Evolutionary conservation across 2,888 invertebrate species (phyloP), one percentile per base, ranked within the genome.

Genomic region (Erynnis tages): DNA sequence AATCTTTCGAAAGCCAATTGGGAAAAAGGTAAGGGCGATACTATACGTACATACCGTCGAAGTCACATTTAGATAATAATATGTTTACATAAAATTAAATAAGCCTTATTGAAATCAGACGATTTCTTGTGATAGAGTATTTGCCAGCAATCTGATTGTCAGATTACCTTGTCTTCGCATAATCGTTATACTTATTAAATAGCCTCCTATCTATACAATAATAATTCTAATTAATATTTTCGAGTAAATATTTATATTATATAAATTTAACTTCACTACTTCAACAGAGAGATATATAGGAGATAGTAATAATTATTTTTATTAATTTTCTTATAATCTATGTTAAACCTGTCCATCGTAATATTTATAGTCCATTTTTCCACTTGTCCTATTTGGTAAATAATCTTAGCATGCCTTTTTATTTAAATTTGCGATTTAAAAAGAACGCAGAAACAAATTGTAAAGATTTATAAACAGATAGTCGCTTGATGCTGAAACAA

Each of bases 1-100:
- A 19, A 40, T 35, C 50, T 50, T 50, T 43, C 50, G 49, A 50
- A 50, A 49, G 32, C 49, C 49, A 49, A 49, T 49, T 10, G 10
- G 11, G 32, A 35, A 40, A 29, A 25, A 49, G 49, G 41, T 23
- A 34, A 23, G 23, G 21, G 14, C 21, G 8, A 35, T 32, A 48
- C 16, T 32, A 35, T 37, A n/a, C 16, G 44, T 52, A 52, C 52
- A 44, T 52, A 52, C 44, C 44, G 43, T 37, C 10, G 30, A 45
- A 52, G 43, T 44, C 50, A 41, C 41, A 16, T 35, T 50, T 10
- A 11, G 43, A 50, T 29, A 49, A 44, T 25, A n/a, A n/a, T 29
- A 17, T 10, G 17, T 35, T 35, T 19, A 19, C 35, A 35, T 17
- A 35, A 34, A 14, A n/a, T 11, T 34, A 13, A 11, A n/a, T 21